Evolutionary conservation across 2,113 vertebrate species (phyloP).

Genomic region (Cheirogaleus medius): DNA sequence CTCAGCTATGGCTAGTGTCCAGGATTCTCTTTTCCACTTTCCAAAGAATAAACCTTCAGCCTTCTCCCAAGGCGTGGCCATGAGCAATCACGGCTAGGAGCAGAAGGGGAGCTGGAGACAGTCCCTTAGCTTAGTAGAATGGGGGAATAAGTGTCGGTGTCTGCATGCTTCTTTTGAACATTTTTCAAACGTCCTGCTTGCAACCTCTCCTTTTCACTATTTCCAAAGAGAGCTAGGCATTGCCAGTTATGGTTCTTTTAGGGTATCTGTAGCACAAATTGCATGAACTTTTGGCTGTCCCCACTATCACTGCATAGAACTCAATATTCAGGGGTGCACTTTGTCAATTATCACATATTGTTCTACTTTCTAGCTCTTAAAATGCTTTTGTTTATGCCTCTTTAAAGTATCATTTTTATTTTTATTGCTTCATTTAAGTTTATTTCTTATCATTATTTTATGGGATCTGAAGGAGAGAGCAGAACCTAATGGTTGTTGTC

Average conservation of each 20-base stretch:
- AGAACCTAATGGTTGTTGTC: background rate
- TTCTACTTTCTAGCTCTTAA: background rate
- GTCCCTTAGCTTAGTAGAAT: background rate
- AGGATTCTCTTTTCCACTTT: background rate
- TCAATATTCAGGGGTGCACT: background rate
- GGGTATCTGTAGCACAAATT: background rate
- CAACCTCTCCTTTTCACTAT: background rate
- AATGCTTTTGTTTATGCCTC: background rate
- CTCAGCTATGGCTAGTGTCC: background rate
- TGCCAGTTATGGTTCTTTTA: background rate
- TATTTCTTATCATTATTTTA: background rate
- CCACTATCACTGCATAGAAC: background rate
- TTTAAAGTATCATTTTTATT: background rate
- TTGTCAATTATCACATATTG: background rate
- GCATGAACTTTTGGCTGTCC: background rate
- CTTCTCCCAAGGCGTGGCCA: background rate
- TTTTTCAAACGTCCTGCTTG: background rate
- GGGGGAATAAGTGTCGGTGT: no score
- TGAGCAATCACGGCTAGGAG: fast-evolving
- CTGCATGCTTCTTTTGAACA: background rate
- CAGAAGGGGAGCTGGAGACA: background rate
- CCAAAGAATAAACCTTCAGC: background rate
- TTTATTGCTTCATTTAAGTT: background rate
- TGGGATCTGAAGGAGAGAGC: background rate
- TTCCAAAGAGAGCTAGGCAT: background rate